Evolutionary conservation across 2,797 vertebrate genomes (phyloP).

Genomic region (Chromis chromis): DNA sequence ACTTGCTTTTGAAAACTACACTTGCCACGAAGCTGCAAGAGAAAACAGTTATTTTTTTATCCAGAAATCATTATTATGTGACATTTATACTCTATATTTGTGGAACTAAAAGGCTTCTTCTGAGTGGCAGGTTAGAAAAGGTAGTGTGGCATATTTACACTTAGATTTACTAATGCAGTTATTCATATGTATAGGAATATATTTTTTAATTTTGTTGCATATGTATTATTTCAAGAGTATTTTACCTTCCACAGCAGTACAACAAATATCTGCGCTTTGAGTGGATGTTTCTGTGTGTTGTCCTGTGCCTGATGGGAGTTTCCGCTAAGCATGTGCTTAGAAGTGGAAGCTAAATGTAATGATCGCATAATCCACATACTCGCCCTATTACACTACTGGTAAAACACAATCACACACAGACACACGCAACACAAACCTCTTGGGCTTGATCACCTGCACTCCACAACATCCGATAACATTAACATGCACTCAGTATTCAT

Average conservation of each 20-base stretch:
- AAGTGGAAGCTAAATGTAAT: constrained; percentile 48
- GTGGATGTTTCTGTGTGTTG: constrained; percentile 13
- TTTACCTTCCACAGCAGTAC: not conserved
- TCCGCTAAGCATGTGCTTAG: constrained; percentile 39
- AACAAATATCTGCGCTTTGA: not conserved
- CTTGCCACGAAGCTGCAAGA: not conserved
- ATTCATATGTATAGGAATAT: no score
- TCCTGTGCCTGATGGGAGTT: constrained; percentile 1
- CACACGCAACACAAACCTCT: constrained; percentile 19
- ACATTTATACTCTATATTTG: no score
- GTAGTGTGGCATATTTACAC: not conserved
- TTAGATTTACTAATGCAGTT: no score
- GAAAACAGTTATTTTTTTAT: constrained; percentile 2
- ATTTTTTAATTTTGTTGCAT: no score
- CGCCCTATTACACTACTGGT: constrained; percentile 37
- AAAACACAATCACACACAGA: constrained; percentile 31
- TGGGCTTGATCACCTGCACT: constrained; percentile 64
- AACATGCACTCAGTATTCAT: constrained; percentile 55
- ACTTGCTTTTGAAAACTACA: constrained; percentile 1
- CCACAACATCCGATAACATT: constrained; percentile 66
- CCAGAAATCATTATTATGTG: not conserved
- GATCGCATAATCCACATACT: constrained; percentile 48
- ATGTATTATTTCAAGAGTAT: not conserved
- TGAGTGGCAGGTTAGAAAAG: not conserved
- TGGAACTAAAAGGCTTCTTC: no score